Percentiles rank a stretch among this genome's conserved stretches.
These are phyloP conservation scores for Halyomorpha halys DNA, from an alignment of 1,140 invertebrate species.

Conservation along the genomic window DNA sequence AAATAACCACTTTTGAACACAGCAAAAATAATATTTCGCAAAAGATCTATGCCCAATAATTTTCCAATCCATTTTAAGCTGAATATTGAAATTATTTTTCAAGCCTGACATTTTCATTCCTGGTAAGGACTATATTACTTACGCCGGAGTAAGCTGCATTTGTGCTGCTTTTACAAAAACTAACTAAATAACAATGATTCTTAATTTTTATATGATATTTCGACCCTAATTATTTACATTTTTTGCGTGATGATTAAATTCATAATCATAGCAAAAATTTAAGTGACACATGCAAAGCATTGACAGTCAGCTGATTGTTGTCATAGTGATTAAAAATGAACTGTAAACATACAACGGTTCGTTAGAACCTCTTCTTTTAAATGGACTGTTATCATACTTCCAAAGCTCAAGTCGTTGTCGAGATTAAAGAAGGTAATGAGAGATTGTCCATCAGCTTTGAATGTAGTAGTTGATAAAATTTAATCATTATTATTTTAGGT, in stretches of 20 bases:
- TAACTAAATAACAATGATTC: no score
- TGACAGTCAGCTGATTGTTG: slow-evolving; percentile 20
- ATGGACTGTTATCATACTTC: slow-evolving; percentile 22
- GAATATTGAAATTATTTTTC: no score
- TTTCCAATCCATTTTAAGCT: no score
- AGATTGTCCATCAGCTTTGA: neutral
- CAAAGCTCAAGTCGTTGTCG: slow-evolving; percentile 18
- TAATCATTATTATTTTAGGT: slow-evolving; percentile 26
- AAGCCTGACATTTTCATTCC: no score
- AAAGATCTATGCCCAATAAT: no score
- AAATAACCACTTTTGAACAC: no score
- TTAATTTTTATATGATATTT: no score
- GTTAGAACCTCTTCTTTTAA: slow-evolving; percentile 10
- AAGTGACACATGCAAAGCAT: neutral
- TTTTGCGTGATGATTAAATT: slow-evolving; percentile 4
- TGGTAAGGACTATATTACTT: slow-evolving; percentile 1
- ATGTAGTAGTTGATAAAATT: neutral
- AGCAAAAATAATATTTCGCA: no score
- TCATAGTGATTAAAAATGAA: slow-evolving; percentile 19
- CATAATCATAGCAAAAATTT: slow-evolving; percentile 1
- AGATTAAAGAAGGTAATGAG: slow-evolving; percentile 25
- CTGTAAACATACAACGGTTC: slow-evolving; percentile 24
- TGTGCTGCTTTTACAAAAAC: neutral
- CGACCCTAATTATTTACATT: neutral
- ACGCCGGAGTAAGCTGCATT: neutral